Percentiles rank a stretch among this genome's conserved stretches.
Evolutionary conservation across 1,140 invertebrate species (phyloP).

Genomic region (Drosophila arawakana): DNA sequence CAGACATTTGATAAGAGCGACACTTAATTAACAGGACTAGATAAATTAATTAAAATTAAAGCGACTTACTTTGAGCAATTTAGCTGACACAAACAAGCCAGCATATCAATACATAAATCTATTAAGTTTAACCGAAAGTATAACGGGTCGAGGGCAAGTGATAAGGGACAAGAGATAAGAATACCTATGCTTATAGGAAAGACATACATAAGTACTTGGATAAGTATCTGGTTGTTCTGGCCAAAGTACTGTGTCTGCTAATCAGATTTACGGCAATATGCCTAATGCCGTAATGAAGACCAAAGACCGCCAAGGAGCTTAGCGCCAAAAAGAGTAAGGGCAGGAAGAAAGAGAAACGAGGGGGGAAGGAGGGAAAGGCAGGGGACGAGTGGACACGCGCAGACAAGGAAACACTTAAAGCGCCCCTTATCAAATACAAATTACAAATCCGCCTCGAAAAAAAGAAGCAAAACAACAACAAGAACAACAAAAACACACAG

Average conservation of each 20-base stretch:
- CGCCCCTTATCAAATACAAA: constrained; percentile 72
- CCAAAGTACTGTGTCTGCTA: constrained; percentile 25
- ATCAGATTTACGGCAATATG: constrained; percentile 58
- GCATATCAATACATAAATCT: not conserved
- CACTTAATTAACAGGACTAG: not conserved
- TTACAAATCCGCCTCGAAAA: constrained; percentile 67
- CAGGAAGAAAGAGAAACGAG: not conserved
- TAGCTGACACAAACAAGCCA: not conserved
- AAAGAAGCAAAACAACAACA: not conserved
- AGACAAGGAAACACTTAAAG: constrained; percentile 60
- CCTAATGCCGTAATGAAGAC: constrained; percentile 68
- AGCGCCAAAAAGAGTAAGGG: not conserved
- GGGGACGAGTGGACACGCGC: constrained; percentile 4
- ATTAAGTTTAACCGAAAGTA: constrained; percentile 1
- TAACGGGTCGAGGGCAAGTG: constrained; percentile 1
- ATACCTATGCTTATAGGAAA: constrained; percentile 12
- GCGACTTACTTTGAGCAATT: not conserved
- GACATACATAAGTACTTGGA: constrained; percentile 9
- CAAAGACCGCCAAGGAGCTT: constrained; percentile 21
- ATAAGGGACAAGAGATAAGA: constrained; percentile 1
- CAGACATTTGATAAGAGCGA: not conserved
- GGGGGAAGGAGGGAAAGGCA: not conserved
- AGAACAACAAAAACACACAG: not conserved
- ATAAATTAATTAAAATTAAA: not conserved
- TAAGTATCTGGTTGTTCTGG: constrained; percentile 15